Percentiles rank a stretch among this genome's conserved stretches.
These are phyloP conservation scores for Meloe dianella DNA, from an alignment of 2,888 invertebrate species.

Conservation along the genomic window DNA sequence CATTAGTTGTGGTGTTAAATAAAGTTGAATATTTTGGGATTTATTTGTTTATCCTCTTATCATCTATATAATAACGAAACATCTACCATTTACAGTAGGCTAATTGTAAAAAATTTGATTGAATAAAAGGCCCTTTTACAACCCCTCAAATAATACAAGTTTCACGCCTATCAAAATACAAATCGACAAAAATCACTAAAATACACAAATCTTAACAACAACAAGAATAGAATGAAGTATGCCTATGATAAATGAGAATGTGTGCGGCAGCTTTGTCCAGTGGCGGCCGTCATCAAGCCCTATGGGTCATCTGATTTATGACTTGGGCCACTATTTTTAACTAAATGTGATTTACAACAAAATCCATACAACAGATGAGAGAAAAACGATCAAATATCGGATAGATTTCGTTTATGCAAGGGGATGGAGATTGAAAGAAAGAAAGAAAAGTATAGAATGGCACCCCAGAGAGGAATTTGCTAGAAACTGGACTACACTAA, in stretches of 20 bases:
- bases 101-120: too few species aligned
- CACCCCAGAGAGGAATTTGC: not conserved
- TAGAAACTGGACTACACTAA: not conserved
- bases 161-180: not conserved
- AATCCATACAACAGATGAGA: not conserved
- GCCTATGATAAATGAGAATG: not conserved
- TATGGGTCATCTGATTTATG: constrained; percentile 52
- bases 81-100: too few species aligned
- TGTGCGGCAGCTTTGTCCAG: constrained; percentile 50
- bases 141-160: not conserved
- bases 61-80: too few species aligned
- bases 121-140: too few species aligned
- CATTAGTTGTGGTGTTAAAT: not conserved
- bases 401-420: not conserved
- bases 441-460: not conserved
- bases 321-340: constrained; percentile 22
- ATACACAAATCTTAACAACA: not conserved
- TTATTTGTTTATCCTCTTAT: not conserved
- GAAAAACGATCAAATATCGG: constrained; percentile 1
- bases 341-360: not conserved
- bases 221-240: not conserved
- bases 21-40: not conserved
- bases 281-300: constrained; percentile 56
- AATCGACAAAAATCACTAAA: not conserved
- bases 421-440: not conserved